Evolutionary conservation across 1,140 invertebrate species (phyloP), one percentile per base, ranked within the genome.

Genomic region (Heliconius eleuchia): DNA sequence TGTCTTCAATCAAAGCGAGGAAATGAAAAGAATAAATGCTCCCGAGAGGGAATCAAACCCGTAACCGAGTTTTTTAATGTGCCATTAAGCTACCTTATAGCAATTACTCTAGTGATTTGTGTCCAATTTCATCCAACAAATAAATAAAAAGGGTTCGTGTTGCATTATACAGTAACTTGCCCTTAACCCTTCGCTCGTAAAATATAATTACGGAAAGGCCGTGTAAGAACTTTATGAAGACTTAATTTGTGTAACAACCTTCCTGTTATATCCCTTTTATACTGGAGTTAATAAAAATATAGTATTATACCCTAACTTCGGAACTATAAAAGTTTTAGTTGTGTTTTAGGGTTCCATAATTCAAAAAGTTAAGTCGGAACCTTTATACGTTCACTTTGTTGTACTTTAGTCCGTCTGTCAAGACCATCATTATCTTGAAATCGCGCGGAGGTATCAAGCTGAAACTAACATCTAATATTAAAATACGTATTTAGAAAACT

Each of bases 211-310:
- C 72, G 81, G 66, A 74, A 77, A 73, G 75, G 50, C 71, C 80
- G 71, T 74, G 78, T 79, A 74, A 79, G 66, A 79, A 76, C 73
- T 79, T 82, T 82, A 79, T 82, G 77, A 82, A 79, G 81, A 78
- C 78, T 80, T 82, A 80, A 82, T 82, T 82, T 82, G 81, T 80
- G 78, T 77, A 80, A 82, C 81, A 79, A 82, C 81, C 78, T 74
- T 74, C 81, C 50, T 73, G 71, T 77, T 80, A 82, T 77, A 76
- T 74, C 50, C 74, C 66, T 76, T 52, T 55, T 73, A 76, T 75
- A 82, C 78, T 79, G 73, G 72, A 72, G 57, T 73, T 79, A 82
- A 82, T 78, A 78, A 78, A 78, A 78, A 74, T 78, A 78, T 78
- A 74, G 39, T 78, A 39, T 19, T 66, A 27, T 66, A 66, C 27